Evolutionary conservation across 2,888 invertebrate genomes (phyloP).

Genomic region (Nineta flava): DNA sequence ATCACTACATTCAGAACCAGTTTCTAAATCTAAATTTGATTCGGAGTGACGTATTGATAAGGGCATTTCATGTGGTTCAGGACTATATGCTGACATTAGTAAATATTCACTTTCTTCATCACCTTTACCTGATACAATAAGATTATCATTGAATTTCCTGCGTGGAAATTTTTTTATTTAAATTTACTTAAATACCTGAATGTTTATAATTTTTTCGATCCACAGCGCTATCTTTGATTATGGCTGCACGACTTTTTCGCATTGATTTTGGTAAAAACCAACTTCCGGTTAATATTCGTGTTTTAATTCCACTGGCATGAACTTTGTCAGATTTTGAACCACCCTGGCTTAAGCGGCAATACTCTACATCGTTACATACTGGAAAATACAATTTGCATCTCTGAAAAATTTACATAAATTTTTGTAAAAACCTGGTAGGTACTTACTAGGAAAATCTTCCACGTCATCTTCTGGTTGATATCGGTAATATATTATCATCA

Average conservation of each 20-base stretch:
- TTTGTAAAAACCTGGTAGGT: background rate
- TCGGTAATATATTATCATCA: slow-evolving; percentile 33
- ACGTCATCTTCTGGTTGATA: slow-evolving; percentile 38
- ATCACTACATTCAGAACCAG: slow-evolving; percentile 22
- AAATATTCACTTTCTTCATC: slow-evolving; percentile 40
- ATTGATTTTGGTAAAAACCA: slow-evolving; percentile 36
- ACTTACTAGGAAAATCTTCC: slow-evolving; percentile 33
- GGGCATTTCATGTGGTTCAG: slow-evolving; percentile 19
- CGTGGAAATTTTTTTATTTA: background rate
- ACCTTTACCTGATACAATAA: background rate
- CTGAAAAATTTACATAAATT: background rate
- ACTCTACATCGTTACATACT: slow-evolving; percentile 30
- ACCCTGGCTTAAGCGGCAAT: slow-evolving; percentile 26
- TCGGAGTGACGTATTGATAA: slow-evolving; percentile 14
- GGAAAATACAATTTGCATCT: background rate
- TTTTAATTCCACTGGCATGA: slow-evolving; percentile 24
- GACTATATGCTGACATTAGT: slow-evolving; percentile 36
- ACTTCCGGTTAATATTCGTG: slow-evolving; percentile 27
- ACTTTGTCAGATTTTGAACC: slow-evolving; percentile 14
- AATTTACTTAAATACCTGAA: slow-evolving; percentile 8
- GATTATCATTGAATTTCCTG: no score
- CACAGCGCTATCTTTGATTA: slow-evolving; percentile 8
- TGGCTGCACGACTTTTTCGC: slow-evolving; percentile 27
- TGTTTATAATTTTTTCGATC: slow-evolving; percentile 8
- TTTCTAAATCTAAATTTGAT: slow-evolving; percentile 20